Evolutionary conservation across 2,113 vertebrate species (phyloP).

Genomic region (Poeciliopsis occidentalis): DNA sequence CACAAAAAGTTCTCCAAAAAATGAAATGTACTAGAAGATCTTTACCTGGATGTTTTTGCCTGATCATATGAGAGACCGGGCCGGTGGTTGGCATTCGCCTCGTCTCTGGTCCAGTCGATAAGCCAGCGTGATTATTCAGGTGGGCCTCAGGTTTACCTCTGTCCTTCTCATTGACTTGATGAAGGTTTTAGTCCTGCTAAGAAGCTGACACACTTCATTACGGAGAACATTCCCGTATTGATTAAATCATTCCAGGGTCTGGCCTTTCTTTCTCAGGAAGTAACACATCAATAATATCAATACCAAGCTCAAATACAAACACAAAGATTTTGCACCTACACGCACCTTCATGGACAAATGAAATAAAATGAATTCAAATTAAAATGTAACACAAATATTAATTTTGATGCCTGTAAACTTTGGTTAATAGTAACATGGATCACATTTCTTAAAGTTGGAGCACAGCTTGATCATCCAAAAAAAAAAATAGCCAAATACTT

Average conservation of each 20-base stretch:
- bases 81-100: conserved; percentile 65
- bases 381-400: background rate
- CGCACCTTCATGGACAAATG: background rate
- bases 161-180: conserved; percentile 85
- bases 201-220: conserved; percentile 94
- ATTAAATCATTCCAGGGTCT: conserved; percentile 89
- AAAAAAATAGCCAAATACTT: too few relatives aligned
- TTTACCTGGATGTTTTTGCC: conserved; percentile 10
- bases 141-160: conserved; percentile 75
- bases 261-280: conserved; percentile 79
- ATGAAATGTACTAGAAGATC: background rate
- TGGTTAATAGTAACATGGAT: background rate
- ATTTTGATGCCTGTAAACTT: background rate
- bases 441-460: too few relatives aligned
- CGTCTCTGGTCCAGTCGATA: conserved; percentile 69
- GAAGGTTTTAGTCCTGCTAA: conserved; percentile 88
- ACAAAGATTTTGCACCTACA: background rate
- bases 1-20: background rate
- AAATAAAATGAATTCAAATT: background rate
- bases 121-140: conserved; percentile 76
- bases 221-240: conserved; percentile 89
- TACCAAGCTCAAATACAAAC: conserved; percentile 28
- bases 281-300: conserved; percentile 82
- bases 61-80: conserved; percentile 20
- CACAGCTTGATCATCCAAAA: too few relatives aligned